Evolutionary conservation across 2,797 vertebrate species (phyloP), one percentile per base, ranked within the genome.

Genomic region (Vultur gryphus): DNA sequence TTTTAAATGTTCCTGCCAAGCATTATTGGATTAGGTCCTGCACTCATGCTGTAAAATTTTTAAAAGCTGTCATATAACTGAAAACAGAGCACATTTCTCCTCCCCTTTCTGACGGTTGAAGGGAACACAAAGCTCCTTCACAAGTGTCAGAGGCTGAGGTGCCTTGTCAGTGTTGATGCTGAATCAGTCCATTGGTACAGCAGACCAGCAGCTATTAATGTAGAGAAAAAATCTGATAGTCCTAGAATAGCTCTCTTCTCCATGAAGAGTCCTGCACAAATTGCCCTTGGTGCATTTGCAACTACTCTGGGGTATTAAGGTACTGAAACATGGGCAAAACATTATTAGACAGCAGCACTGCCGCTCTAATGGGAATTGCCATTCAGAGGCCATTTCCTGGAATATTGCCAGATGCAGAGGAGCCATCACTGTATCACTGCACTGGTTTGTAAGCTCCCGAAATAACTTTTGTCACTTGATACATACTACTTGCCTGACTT

Each of bases 21-120:
- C 65, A 92, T 96, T 89, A 84, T 96, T 92, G 76, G 71, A 89
- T 95, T 95, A 94, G 84, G 51, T 75, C 61, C 61, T 72, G 72
- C 0, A 0, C 43, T 96, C 13, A 7, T n/a, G 62, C 84, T 86
- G 76, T 92, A 87, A 92, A 83, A 81, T 61, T 88, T 84, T 96
- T 88, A 52, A 89, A 91, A 86, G 65, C 72, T 93, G 78, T 93
- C 81, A 48, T 80, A 31, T 80, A 94, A 67, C 71, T 87, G 78
- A 75, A 93, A 97, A 73, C 55, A 67, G 87, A 89, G 67, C 16
- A 55, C 21, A 83, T 92, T 71, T 91, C 49, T 92, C 46, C 57
- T 84, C 44, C 66, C 16, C 19, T 72, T 73, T 89, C 28, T 28
- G 26, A 12, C 2, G 7, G 61, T 25, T 95, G 55, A 82, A 75